Evolutionary conservation across 2,888 invertebrate species (phyloP).

Genomic region (Andrena marginata): DNA sequence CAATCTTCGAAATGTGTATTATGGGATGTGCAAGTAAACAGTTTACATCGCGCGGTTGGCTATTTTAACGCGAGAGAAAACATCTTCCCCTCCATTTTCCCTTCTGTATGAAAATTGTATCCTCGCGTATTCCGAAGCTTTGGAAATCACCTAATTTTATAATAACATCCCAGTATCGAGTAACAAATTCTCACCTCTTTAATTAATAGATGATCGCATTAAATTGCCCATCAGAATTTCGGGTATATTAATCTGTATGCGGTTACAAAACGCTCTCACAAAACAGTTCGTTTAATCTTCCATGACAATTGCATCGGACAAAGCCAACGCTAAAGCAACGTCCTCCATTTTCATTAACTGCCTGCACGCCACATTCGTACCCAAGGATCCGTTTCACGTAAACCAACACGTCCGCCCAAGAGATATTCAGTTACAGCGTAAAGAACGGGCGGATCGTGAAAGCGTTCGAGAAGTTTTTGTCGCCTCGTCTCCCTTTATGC

Average conservation of each 20-base stretch:
- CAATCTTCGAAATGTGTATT: neutral
- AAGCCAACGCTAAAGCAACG: neutral
- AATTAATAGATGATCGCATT: no score
- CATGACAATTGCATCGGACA: neutral
- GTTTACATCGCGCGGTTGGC: neutral
- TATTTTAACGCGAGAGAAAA: neutral
- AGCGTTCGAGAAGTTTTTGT: conserved; percentile 22
- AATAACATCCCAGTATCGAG: no score
- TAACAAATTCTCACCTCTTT: no score
- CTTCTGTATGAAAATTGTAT: no score
- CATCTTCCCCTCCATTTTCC: no score
- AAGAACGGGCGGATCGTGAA: conserved; percentile 27
- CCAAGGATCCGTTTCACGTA: conserved; percentile 27
- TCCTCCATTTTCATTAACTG: conserved; percentile 14
- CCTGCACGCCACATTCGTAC: neutral
- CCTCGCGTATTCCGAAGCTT: no score
- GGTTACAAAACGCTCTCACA: no score
- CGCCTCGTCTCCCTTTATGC: neutral
- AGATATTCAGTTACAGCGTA: conserved; percentile 44
- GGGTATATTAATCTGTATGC: no score
- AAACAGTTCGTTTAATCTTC: neutral
- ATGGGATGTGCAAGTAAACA: neutral
- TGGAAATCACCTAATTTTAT: no score
- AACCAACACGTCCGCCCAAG: conserved; percentile 13
- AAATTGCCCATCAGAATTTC: no score